Evolutionary conservation across 2,113 vertebrate species (phyloP).

Genomic region (Tetrax tetrax): DNA sequence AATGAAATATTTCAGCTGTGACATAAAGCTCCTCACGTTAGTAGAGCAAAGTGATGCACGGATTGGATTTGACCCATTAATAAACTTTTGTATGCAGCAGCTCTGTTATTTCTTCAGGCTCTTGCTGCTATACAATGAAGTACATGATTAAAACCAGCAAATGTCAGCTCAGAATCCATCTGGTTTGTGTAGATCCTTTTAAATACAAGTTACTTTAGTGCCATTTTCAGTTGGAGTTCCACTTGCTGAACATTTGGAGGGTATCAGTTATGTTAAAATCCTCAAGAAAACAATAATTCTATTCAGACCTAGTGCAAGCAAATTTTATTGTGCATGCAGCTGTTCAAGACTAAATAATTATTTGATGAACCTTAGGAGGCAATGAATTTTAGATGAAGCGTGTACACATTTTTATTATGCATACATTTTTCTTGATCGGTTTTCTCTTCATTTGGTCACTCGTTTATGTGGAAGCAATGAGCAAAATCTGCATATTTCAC

Average conservation of each 20-base stretch:
- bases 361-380: slow-evolving; percentile 49
- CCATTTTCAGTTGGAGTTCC: background rate
- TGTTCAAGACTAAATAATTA: slow-evolving; percentile 70
- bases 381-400: slow-evolving; percentile 56
- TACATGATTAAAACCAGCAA: background rate
- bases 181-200: background rate
- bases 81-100: background rate
- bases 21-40: background rate
- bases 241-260: slow-evolving; percentile 5
- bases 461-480: slow-evolving; percentile 28
- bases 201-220: background rate
- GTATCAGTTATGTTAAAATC: background rate
- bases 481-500: slow-evolving; percentile 51
- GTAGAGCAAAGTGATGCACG: background rate
- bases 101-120: background rate
- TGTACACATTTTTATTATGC: slow-evolving; percentile 53
- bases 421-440: slow-evolving; percentile 43
- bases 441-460: slow-evolving; percentile 60
- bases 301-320: slow-evolving; percentile 35
- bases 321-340: slow-evolving; percentile 53
- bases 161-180: background rate
- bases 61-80: background rate
- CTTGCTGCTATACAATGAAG: background rate
- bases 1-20: background rate
- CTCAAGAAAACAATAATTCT: slow-evolving; percentile 48